Percentiles rank a stretch among this genome's conserved stretches.
These are phyloP conservation scores for Diplodus puntazzo DNA, from an alignment of 2,797 vertebrate species.

Conservation along the genomic window DNA sequence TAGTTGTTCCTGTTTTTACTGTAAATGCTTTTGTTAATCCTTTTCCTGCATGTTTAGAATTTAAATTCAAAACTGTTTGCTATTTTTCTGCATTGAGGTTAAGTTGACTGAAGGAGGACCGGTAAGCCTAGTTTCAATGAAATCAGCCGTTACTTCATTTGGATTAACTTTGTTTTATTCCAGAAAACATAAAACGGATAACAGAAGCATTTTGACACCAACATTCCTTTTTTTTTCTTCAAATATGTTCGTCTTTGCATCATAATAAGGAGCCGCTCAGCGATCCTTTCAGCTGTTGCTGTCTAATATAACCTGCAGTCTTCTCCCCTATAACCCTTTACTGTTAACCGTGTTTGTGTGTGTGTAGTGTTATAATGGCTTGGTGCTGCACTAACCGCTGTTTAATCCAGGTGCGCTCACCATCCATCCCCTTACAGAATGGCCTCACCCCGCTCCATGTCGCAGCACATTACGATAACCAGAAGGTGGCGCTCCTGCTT, in stretches of 20 bases:
- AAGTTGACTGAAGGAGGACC: conserved; percentile 59
- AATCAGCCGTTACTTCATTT: conserved; percentile 36
- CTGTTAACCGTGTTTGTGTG: conserved; percentile 20
- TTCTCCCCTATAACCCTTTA: conserved; percentile 54
- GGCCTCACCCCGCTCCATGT: conserved; percentile 98
- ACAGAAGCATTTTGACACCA: conserved; percentile 38
- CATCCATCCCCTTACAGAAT: conserved; percentile 89
- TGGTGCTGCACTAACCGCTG: conserved; percentile 69
- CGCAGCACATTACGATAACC: conserved; percentile 98
- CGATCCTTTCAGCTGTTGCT: conserved; percentile 46
- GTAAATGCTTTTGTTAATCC: neutral
- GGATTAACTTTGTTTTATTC: conserved; percentile 56
- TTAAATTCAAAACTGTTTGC: conserved; percentile 48
- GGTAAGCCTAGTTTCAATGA: conserved; percentile 64
- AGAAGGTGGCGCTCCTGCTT: conserved; percentile 97
- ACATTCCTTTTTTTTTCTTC: conserved; percentile 19
- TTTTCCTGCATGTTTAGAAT: conserved; percentile 7
- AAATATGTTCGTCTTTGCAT: conserved; percentile 52
- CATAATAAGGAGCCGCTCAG: conserved; percentile 65
- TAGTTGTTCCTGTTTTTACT: no score
- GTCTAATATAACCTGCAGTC: conserved; percentile 58
- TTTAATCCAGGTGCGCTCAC: conserved; percentile 74
- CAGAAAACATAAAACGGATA: conserved; percentile 55
- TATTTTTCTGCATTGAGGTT: conserved; percentile 65
- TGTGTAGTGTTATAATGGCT: conserved; percentile 16